These are phyloP conservation scores for Thyatira batis DNA, from an alignment of 2,888 invertebrate genomes.

Conservation along the genomic window DNA sequence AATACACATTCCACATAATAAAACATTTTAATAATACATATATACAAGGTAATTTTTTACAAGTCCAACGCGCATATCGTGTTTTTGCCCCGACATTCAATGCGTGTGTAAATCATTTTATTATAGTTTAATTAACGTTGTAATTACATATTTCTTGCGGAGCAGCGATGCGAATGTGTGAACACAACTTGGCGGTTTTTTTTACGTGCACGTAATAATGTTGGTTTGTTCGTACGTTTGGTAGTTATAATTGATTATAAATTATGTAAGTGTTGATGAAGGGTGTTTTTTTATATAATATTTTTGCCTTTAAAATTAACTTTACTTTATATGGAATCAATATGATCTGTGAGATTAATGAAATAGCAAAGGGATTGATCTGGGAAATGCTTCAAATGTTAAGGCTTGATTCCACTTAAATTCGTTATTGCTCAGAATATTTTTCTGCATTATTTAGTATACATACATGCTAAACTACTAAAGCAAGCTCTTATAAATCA, in stretches of 20 bases:
- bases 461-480: no score
- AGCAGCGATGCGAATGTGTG: constrained; percentile 36
- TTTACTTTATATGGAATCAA: no score
- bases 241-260: not conserved
- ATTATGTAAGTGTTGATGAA: not conserved
- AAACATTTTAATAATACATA: constrained; percentile 32
- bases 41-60: constrained; percentile 17
- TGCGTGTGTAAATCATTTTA: constrained; percentile 44
- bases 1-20: constrained; percentile 24
- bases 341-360: no score
- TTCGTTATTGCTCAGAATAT: no score
- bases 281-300: no score
- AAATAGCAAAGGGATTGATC: no score
- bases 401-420: no score
- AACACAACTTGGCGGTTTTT: constrained; percentile 39
- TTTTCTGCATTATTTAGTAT: no score
- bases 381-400: no score
- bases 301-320: not conserved
- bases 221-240: not conserved
- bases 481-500: no score
- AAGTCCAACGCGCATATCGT: constrained; percentile 12
- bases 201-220: not conserved
- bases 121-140: constrained; percentile 45
- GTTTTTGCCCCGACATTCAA: constrained; percentile 24
- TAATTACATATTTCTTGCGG: constrained; percentile 45